Base-by-base conservation (phyloP, 2,888 invertebrate species). In the Cryptocephalus primarius region DNA sequence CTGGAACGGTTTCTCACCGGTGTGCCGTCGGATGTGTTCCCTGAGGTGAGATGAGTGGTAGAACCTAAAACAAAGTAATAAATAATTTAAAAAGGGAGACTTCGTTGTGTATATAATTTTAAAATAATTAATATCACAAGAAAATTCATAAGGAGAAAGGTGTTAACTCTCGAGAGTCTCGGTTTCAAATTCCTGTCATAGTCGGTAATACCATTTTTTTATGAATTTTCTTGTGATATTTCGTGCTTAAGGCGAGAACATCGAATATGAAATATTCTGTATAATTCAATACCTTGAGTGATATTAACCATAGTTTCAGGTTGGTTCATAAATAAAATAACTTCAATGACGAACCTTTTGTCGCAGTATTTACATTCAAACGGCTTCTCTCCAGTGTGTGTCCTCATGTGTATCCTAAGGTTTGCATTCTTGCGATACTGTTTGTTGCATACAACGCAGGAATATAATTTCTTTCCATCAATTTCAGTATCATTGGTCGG, bases 331-430 rank as follows among this genome's bases (percentile, higher is more conserved):
- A 4, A 9, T 11, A 46, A 33, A 11, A 46, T 22, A 22, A 2
- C 6, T 22, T 4, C 6, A 22, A n/a, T 39, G 32, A 8, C 31
- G 11, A 36, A 58, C 57, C 66, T 59, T 56, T 67, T 68, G 36
- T 64, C 67, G 54, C 69, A 69, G 47, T 68, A 68, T 59, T 65
- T 65, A 53, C 69, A 69, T 53, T 68, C 69, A 46, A 67, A 69
- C 0, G 69, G 69, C 52, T 69, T 69, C 50, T 69, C 68, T 1
- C 67, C 69, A 1, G 69, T 69, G 50, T 69, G 69, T 4, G 65
- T 67, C 45, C 69, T 49, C 63, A 67, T 66, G 48, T 69, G 69
- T 22, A 69, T 66, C 33, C 65, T 60, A 45, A 69, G 57, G 59
- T 68, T 68, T 4, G 68, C 67, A 48, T 67, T 67, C 54, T 68